Evolutionary conservation across 2,113 vertebrate species (phyloP).

Genomic region (Oreochromis aureus): DNA sequence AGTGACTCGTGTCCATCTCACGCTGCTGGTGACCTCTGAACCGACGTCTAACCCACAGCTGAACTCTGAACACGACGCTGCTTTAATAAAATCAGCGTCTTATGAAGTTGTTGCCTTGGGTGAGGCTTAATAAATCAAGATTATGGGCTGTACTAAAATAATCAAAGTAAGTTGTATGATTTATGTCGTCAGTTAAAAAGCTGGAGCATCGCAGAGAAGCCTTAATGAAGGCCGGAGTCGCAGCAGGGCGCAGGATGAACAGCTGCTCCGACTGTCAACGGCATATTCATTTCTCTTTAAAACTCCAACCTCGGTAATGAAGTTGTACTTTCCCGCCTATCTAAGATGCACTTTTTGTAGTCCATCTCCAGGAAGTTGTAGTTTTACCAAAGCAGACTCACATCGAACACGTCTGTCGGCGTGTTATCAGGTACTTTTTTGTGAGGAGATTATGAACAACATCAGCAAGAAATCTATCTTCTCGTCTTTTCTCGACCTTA

Average conservation of each 20-base stretch:
- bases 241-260: not conserved
- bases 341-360: not conserved
- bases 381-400: not conserved
- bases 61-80: not conserved
- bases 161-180: not conserved
- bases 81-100: not conserved
- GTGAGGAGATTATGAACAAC: not conserved
- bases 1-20: not conserved
- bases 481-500: not conserved
- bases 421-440: not conserved
- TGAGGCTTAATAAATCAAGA: not conserved
- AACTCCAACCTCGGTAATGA: not conserved
- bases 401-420: no score
- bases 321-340: not conserved
- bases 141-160: accelerated
- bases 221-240: not conserved
- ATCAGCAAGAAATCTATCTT: not conserved
- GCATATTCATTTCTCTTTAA: not conserved
- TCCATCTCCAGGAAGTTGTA: not conserved
- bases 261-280: not conserved
- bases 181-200: not conserved
- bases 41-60: accelerated
- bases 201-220: not conserved
- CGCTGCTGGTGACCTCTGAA: not conserved
- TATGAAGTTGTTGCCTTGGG: not conserved